Evolutionary conservation across 2,797 vertebrate genomes (phyloP), one percentile per base, ranked within the genome.

Genomic region (Xiphophorus birchmanni): DNA sequence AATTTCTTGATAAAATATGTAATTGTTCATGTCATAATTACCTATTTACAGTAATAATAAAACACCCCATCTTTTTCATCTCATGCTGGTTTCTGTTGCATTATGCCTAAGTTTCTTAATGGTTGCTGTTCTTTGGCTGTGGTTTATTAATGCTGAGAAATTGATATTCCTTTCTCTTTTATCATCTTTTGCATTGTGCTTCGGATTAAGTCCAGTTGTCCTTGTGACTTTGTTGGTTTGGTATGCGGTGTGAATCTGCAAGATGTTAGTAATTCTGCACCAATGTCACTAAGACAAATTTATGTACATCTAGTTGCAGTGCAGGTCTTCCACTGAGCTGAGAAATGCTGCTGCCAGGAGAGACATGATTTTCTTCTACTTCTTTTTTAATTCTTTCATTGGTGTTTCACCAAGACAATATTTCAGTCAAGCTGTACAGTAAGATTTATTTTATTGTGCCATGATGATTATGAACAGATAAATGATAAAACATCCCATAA

Each of bases 391-490:
- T 56, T 75, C 80, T 84, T 77, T 85, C 77, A 82, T 77, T 84
- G 81, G 15, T 50, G 82, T 84, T 87, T 84, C 60, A 79, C 80
- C n/a, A 73, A 86, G 78, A 58, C 77, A 90, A n/a, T 86, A 67
- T 84, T 80, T 90, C 82, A 88, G 83, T 84, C 82, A 65, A 26
- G 50, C 83, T 82, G 86, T 58, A 85, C 84, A 80, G 85, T 87
- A 80, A 80, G 21, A 82, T 88, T 84, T 86, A 75, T 85, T 90
- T 74, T 29, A 90, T 85, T 84, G 86, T 90, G 85, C 85, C 80
- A 60, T 88, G 84, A 92, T 87, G 84, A 84, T 90, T 84, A 93
- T 90, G 80, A 88, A 86, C 76, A 86, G 80, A 91, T 86, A 85
- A 89, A 84, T 67, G 85, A 88, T 77, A 85, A 71, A 80, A 63